Conservation (phyloP, 1,140 invertebrate genomes). For the Anadara kagoshimensis region DNA sequence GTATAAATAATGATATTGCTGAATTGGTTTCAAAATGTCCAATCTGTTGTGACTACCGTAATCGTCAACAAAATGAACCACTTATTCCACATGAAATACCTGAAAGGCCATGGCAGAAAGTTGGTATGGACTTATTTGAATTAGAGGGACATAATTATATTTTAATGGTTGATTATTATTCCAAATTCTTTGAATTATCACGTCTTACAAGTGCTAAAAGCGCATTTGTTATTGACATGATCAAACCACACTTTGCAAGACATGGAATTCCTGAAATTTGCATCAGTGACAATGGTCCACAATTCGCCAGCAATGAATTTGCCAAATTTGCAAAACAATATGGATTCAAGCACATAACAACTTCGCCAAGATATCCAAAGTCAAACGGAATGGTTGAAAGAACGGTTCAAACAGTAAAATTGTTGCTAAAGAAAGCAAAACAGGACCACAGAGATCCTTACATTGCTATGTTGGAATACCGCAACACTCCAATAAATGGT, state of each 20-base stretch:
- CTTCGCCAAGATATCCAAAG: constrained; percentile 41
- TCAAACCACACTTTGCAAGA: constrained; percentile 46
- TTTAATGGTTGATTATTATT: constrained; percentile 36
- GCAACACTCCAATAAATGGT: constrained; percentile 31
- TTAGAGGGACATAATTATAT: constrained; percentile 5
- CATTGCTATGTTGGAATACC: constrained; percentile 40
- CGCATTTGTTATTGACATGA: constrained; percentile 29
- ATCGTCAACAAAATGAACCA: constrained; percentile 16
- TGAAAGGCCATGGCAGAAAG: constrained; percentile 19
- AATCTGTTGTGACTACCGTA: not conserved
- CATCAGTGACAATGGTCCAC: constrained; percentile 47
- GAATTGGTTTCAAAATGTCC: constrained; percentile 23
- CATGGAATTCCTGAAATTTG: constrained; percentile 48
- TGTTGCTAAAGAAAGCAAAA: constrained; percentile 32
- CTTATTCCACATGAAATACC: constrained; percentile 11
- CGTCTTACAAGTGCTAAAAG: not conserved
- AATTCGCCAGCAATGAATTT: constrained; percentile 51
- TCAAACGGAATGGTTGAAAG: constrained; percentile 44
- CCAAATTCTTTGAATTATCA: constrained; percentile 28
- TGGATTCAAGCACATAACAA: constrained; percentile 45
- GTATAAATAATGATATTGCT: constrained; percentile 37
- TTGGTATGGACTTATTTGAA: constrained; percentile 17
- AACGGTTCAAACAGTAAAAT: constrained; percentile 45
- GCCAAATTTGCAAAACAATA: constrained; percentile 39
- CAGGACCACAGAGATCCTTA: constrained; percentile 25